Evolutionary conservation across 2,113 vertebrate species (phyloP).

Genomic region (Polyodon spathula): DNA sequence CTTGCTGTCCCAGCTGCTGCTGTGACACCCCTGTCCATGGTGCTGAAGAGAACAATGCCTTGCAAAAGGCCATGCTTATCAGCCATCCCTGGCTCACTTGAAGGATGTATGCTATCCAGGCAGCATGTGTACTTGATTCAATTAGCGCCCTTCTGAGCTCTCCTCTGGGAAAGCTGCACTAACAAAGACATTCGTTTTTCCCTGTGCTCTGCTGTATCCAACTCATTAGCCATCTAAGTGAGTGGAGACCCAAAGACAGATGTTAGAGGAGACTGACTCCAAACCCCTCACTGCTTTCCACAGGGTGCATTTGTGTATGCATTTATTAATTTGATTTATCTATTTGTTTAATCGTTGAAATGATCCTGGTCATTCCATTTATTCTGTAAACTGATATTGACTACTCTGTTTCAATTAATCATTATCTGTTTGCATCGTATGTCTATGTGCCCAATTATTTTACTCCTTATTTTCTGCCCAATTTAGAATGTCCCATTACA

Average conservation of each 20-base stretch:
- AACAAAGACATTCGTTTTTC: slow-evolving; percentile 68
- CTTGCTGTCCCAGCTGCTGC: slow-evolving; percentile 48
- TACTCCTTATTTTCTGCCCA: too few species aligned
- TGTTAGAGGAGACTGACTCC: slow-evolving; percentile 6
- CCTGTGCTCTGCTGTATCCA: slow-evolving; percentile 44
- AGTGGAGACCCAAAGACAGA: slow-evolving; percentile 34
- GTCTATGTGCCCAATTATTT: too few species aligned
- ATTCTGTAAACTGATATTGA: too few species aligned
- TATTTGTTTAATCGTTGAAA: too few species aligned
- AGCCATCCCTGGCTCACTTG: slow-evolving; percentile 21
- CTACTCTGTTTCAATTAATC: too few species aligned
- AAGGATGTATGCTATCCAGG: slow-evolving; percentile 41
- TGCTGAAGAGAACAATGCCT: slow-evolving; percentile 46
- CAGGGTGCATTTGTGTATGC: too few species aligned
- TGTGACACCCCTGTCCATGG: slow-evolving; percentile 38
- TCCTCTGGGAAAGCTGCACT: slow-evolving; percentile 65
- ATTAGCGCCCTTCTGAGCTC: slow-evolving; percentile 72
- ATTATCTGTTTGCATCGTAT: too few species aligned
- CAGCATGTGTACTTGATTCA: slow-evolving; percentile 73
- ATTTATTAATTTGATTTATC: too few species aligned
- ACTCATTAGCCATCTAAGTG: slow-evolving; percentile 60
- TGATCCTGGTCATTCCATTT: too few species aligned
- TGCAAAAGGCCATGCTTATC: slow-evolving; percentile 38
- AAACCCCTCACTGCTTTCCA: slow-evolving; percentile 5
- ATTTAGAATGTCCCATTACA: too few species aligned